phyloP scores from a whole-genome alignment of 2,797 vertebrate genomes.

The Pyrocephalus nanus region DNA sequence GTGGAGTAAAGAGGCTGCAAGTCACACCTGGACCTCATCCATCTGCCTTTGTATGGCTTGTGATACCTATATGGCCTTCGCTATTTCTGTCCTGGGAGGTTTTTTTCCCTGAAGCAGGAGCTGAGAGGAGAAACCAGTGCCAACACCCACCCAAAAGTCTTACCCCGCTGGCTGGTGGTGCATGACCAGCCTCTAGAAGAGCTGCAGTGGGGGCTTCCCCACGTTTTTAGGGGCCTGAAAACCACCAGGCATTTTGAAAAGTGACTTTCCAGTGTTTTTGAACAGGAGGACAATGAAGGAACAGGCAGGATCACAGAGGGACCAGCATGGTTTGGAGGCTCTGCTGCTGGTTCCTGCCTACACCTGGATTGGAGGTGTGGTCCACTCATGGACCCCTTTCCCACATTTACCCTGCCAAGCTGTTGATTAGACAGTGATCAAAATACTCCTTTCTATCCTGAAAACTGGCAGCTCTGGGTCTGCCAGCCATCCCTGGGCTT shows the following conservation, averaged over 20 bases:
- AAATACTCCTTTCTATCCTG: neutral
- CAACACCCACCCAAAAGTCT: neutral
- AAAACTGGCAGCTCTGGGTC: neutral
- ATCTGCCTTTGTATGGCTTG: slow-evolving; percentile 27
- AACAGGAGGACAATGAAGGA: neutral
- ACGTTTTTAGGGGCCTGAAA: neutral
- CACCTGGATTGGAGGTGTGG: neutral
- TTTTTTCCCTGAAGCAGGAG: neutral
- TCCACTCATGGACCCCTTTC: neutral
- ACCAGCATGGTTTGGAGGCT: neutral
- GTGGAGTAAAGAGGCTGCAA: slow-evolving; percentile 23
- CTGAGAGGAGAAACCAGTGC: neutral
- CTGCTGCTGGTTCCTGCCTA: neutral
- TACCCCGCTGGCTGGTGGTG: neutral
- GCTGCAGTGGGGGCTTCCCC: neutral
- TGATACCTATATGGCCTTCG: neutral
- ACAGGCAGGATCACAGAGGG: neutral
- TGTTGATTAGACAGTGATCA: neutral
- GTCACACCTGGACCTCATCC: neutral
- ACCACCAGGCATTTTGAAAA: neutral
- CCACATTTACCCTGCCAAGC: neutral
- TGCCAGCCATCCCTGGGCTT: neutral
- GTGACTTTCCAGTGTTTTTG: neutral
- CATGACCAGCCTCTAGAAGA: neutral
- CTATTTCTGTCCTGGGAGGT: neutral